Evolutionary conservation across 2,888 invertebrate genomes (phyloP).

Genomic region (Pyrrhosoma nymphula): DNA sequence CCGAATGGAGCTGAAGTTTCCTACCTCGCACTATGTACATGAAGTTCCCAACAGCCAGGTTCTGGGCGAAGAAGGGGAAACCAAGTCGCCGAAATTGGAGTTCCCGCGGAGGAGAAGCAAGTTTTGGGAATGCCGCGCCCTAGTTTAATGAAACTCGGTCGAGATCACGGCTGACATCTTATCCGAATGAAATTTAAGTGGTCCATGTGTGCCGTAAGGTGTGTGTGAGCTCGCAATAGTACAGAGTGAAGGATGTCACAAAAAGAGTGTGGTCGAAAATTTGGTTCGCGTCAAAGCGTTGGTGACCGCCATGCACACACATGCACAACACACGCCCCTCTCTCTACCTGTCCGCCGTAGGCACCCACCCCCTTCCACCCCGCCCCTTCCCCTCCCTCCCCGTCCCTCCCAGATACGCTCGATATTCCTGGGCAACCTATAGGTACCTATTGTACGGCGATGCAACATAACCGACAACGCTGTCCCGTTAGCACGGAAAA

Average conservation of each 20-base stretch:
- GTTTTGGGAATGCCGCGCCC: neutral
- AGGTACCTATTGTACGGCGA: conserved; percentile 43
- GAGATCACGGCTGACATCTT: neutral
- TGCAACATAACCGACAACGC: conserved; percentile 53
- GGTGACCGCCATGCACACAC: neutral
- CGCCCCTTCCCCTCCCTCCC: neutral
- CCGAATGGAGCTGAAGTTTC: no score
- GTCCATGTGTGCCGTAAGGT: neutral
- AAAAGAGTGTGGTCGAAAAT: neutral
- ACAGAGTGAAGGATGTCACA: neutral
- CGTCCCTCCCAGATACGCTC: conserved; percentile 32
- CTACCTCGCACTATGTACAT: no score
- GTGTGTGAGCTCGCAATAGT: neutral
- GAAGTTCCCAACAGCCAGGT: no score
- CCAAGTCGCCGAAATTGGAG: no score
- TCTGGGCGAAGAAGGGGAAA: no score
- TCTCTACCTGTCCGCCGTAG: neutral
- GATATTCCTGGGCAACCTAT: conserved; percentile 61
- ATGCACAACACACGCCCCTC: neutral
- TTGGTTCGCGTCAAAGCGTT: neutral
- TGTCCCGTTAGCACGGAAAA: neutral
- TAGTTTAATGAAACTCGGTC: neutral
- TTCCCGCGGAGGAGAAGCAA: no score
- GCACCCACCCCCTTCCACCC: neutral
- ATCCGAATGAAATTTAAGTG: neutral